These are phyloP conservation scores for Octodonta nipae DNA, from an alignment of 2,888 invertebrate species.

Conservation along the genomic window DNA sequence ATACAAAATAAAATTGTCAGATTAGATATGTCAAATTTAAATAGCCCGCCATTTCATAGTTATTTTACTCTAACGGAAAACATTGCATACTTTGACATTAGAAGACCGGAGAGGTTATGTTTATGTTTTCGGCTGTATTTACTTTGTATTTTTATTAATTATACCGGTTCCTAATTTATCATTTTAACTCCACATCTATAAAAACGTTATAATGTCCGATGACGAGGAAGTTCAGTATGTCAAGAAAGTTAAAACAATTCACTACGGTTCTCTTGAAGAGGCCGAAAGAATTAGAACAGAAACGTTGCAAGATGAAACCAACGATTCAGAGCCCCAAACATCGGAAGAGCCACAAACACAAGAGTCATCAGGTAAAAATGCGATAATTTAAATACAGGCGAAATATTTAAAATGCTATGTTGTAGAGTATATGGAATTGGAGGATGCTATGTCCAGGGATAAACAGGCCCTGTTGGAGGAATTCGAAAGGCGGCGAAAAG, in stretches of 20 bases:
- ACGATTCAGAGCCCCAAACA: conserved; percentile 40
- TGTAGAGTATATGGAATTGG: conserved; percentile 71
- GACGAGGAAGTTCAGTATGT: conserved; percentile 63
- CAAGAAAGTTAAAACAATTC: conserved; percentile 63
- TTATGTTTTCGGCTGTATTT: too few relatives aligned
- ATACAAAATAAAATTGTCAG: too few relatives aligned
- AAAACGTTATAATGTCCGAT: conserved; percentile 69
- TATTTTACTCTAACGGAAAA: too few relatives aligned
- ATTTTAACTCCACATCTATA: too few relatives aligned
- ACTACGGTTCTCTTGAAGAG: conserved; percentile 85
- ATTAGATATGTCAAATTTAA: too few relatives aligned
- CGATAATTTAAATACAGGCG: conserved; percentile 12
- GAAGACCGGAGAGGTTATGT: too few relatives aligned
- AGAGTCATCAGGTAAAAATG: conserved; percentile 46
- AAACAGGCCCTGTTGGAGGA: conserved; percentile 87
- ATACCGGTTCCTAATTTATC: too few relatives aligned
- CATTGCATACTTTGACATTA: too few relatives aligned
- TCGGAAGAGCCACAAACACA: conserved; percentile 50
- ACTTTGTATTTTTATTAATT: too few relatives aligned
- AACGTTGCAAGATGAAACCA: conserved; percentile 41
- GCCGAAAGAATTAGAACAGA: conserved; percentile 59
- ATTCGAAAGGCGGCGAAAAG: conserved; percentile 86
- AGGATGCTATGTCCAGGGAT: conserved; percentile 74
- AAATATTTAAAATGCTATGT: conserved; percentile 7
- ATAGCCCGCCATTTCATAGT: too few relatives aligned